A percentile compares a stretch with the other conserved stretches of the same genome.
Evolutionary conservation across 2,888 invertebrate genomes (phyloP).

Genomic region (Caenorhabditis drosophilae): DNA sequence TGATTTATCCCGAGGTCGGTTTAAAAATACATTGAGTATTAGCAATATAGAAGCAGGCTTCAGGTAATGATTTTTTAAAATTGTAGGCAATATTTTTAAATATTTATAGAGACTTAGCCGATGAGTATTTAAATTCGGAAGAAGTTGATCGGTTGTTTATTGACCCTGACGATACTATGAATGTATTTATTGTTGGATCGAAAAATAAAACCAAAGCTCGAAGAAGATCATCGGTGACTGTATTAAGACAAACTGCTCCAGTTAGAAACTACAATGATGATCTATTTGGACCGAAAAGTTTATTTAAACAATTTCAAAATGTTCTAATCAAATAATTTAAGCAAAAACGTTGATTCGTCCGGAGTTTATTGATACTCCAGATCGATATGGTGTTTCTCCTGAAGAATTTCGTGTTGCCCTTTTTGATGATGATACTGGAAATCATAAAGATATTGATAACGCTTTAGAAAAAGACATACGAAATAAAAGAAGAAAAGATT

Average conservation of each 20-base stretch:
- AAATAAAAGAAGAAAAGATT: constrained; percentile 11
- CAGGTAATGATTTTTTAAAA: constrained; percentile 8
- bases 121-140: constrained; percentile 23
- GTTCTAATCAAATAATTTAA: constrained; percentile 10
- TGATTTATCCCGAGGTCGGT: constrained; percentile 9
- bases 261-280: neutral
- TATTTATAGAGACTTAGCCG: constrained; percentile 16
- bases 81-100: neutral
- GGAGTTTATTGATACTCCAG: constrained; percentile 16
- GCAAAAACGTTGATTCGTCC: constrained; percentile 9
- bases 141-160: constrained; percentile 10
- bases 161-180: constrained; percentile 23
- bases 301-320: neutral
- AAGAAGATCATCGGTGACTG: constrained; percentile 22
- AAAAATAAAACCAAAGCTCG: neutral
- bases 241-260: constrained; percentile 15
- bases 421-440: constrained; percentile 18
- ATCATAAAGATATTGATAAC: constrained; percentile 13
- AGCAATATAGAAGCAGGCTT: constrained; percentile 16
- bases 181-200: constrained; percentile 7
- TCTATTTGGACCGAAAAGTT: constrained; percentile 24
- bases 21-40: neutral
- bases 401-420: constrained; percentile 35
- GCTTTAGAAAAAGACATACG: neutral
- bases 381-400: constrained; percentile 14